A percentile compares a stretch with the other conserved stretches of the same genome.
These are phyloP conservation scores for Puffinus mauretanicus DNA, from an alignment of 2,113 vertebrate genomes.

Conservation along the genomic window DNA sequence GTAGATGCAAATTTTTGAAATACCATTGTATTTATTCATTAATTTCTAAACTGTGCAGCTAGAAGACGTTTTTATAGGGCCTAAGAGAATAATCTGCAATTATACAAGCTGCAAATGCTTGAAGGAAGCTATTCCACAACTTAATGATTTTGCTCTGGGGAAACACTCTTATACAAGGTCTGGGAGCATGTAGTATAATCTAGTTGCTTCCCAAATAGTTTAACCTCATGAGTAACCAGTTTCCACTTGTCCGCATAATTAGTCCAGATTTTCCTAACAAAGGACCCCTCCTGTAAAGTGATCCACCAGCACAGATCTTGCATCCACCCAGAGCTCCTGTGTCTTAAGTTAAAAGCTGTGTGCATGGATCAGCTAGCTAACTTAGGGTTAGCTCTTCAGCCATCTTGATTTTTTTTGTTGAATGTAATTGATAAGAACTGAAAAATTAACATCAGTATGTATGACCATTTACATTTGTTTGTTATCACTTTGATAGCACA, in stretches of 20 bases:
- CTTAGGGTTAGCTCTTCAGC: not conserved
- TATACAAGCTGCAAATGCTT: slow-evolving; percentile 24
- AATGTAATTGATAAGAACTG: not conserved
- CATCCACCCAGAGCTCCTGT: not conserved
- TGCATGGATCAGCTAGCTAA: not conserved
- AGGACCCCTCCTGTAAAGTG: not conserved
- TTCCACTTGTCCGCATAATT: not conserved
- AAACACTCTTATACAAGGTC: not conserved
- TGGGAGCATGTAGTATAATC: not conserved
- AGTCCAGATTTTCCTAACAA: not conserved
- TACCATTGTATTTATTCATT: slow-evolving; percentile 26
- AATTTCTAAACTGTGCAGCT: slow-evolving; percentile 36
- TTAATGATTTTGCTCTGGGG: not conserved
- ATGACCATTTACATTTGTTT: slow-evolving; percentile 17
- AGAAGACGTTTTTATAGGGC: slow-evolving; percentile 1
- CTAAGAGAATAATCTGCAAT: slow-evolving; percentile 4
- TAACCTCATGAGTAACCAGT: not conserved
- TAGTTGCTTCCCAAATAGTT: not conserved
- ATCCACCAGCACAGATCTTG: not conserved
- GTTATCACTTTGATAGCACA: not conserved
- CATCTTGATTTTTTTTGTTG: not conserved
- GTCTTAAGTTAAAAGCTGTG: not conserved
- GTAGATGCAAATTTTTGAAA: slow-evolving; percentile 7
- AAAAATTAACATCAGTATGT: slow-evolving; percentile 6
- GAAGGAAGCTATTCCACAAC: not conserved